Evolutionary conservation across 1,140 invertebrate species (phyloP).

Genomic region (Drosophila hydei): DNA sequence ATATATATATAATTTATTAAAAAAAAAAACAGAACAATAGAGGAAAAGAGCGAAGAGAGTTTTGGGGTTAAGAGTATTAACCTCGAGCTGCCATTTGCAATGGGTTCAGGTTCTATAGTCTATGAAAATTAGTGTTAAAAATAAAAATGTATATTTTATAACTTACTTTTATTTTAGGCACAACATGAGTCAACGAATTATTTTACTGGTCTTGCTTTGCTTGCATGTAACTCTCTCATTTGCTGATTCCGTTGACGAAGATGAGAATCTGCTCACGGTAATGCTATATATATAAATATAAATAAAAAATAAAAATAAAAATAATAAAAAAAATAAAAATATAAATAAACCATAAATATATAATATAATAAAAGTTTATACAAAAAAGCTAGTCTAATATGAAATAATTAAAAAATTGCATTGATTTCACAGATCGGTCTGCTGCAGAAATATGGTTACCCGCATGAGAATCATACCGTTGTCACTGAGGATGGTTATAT

Average conservation of each 20-base stretch:
- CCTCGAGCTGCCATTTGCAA: too few relatives aligned
- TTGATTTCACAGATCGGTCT: not conserved
- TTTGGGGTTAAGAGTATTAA: too few relatives aligned
- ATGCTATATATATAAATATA: not conserved
- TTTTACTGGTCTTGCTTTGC: constrained; percentile 10
- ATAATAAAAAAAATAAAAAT: not conserved
- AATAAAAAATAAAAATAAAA: not conserved
- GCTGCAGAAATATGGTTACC: constrained; percentile 87
- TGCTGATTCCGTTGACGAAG: constrained; percentile 6
- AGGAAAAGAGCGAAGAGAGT: too few relatives aligned
- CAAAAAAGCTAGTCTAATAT: too few relatives aligned
- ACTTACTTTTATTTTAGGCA: not conserved
- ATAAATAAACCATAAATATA: too few relatives aligned
- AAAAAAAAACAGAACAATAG: too few relatives aligned
- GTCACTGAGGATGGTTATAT: constrained; percentile 89
- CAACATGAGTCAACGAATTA: not conserved
- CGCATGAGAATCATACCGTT: constrained; percentile 87
- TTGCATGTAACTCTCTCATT: not conserved
- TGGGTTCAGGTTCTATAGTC: too few relatives aligned
- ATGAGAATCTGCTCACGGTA: not conserved
- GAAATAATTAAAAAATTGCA: too few relatives aligned
- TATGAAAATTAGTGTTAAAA: too few relatives aligned
- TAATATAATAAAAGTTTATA: too few relatives aligned
- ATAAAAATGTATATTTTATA: too few relatives aligned
- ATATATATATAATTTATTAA: too few relatives aligned